Base-by-base conservation (phyloP, 2,113 vertebrate genomes). In the Sprattus sprattus region DNA sequence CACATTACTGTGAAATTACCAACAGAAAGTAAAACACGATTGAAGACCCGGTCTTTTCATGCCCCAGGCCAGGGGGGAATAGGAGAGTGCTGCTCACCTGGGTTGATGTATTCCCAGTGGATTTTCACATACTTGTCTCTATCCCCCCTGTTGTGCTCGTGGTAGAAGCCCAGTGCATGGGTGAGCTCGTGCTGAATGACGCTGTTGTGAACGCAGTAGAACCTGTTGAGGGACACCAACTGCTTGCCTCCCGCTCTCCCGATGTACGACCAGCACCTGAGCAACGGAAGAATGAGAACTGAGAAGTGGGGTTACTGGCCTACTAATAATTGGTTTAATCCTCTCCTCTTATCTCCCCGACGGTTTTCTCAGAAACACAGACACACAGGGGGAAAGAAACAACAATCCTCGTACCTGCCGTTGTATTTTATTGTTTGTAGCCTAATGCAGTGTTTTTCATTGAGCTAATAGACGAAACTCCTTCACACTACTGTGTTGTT, bases 141-240 rank as follows among this genome's bases (percentile, higher is more conserved):
- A 89, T 95, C 90, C 4, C 85, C 89, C 1, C 93, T 88, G 0
- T 22, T 93, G 82, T 95, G 94, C n/a, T 95, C 93, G 13, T 95
- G 94, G 87, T 91, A 88, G 89, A 95, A 94, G 22, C 94, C 94
- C 32, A 95, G 45, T 0, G 89, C 13, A 15, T 94, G 94, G 45
- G 94, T 81, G 81, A 94, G 54, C 81, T 93, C 93, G 10, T 95
- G 94, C 82, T 92, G 91, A 81, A 89, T 85, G 85, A 95, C 78
- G 6, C 91, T 90, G 0, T 50, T 13, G 0, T 0, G 0, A 0
- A 95, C 0, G 15, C 94, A 95, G 49, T 91, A 90, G 0, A 1
- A 82, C 67, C 0, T 84, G 85, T 91, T 85, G 86, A 96, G 89
- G 3, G 92, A 92, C 75, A 94, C 1, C 18, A 78, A 8, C 90